Conservation (phyloP, 2,797 vertebrate genomes). For the Tragopan temminckii region DNA sequence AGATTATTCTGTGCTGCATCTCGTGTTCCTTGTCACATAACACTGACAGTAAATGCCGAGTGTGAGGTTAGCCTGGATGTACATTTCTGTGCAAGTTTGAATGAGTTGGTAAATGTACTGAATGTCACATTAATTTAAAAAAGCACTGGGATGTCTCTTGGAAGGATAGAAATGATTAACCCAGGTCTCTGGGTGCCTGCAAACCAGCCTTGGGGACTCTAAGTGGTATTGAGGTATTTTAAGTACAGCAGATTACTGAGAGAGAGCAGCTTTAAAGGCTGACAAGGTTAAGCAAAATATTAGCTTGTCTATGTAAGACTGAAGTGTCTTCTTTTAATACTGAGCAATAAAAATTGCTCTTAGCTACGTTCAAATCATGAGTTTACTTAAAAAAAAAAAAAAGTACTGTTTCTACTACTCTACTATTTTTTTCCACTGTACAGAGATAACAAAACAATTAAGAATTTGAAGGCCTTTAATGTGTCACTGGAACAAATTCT, state of each 20-base stretch:
- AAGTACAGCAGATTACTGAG: neutral
- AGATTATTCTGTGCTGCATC: neutral
- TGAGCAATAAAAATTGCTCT: neutral
- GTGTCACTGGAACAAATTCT: neutral
- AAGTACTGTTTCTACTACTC: neutral
- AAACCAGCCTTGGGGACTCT: neutral
- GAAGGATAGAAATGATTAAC: neutral
- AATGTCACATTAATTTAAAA: neutral
- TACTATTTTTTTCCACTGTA: neutral
- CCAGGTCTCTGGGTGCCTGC: neutral
- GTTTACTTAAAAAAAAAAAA: neutral
- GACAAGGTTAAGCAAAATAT: slow-evolving; percentile 29
- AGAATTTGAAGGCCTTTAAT: neutral
- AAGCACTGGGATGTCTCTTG: neutral
- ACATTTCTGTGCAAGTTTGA: neutral
- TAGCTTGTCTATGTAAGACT: neutral
- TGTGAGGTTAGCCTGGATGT: neutral
- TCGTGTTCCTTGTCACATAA: neutral
- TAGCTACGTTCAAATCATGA: neutral
- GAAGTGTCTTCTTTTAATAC: neutral
- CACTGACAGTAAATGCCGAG: neutral
- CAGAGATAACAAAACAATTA: neutral
- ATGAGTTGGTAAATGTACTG: neutral
- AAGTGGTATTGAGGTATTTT: neutral
- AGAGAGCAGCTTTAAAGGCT: neutral